phyloP scores from a whole-genome alignment of 2,113 vertebrate genomes.

The Gymnogyps californianus region DNA sequence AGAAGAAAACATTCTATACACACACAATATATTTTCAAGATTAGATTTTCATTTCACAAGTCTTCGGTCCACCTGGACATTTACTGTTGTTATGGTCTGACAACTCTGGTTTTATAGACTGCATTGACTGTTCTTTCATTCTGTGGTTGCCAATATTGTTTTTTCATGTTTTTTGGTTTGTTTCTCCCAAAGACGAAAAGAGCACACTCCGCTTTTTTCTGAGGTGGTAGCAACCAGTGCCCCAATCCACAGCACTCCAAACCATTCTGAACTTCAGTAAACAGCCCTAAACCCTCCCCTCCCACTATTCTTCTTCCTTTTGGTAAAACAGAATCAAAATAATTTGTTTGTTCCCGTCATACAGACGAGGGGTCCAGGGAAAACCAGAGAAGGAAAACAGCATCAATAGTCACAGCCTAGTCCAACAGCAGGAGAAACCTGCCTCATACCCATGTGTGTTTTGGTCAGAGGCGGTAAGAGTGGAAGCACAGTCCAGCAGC shows the following conservation, averaged over 20 bases:
- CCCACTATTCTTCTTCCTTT: background rate
- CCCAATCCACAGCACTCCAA: background rate
- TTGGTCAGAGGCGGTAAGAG: background rate
- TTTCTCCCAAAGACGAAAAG: background rate
- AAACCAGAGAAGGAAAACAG: background rate
- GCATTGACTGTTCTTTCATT: background rate
- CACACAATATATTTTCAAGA: background rate
- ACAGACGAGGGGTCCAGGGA: background rate
- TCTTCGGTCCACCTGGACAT: background rate
- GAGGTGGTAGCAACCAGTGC: background rate
- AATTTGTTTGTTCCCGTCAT: background rate
- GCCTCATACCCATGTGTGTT: background rate
- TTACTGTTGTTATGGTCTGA: background rate
- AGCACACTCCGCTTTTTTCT: background rate
- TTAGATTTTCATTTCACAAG: background rate
- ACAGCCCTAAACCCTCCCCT: background rate
- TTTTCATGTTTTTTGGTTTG: background rate
- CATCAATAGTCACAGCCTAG: background rate
- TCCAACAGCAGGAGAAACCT: background rate
- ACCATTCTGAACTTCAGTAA: background rate
- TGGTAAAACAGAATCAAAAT: background rate
- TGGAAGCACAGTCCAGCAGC: background rate
- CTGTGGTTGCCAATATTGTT: background rate
- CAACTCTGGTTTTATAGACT: background rate
- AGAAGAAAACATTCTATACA: background rate